Evolutionary conservation across 2,113 vertebrate species (phyloP), one percentile per base, ranked within the genome.

Genomic region (Elaphurus davidianus): DNA sequence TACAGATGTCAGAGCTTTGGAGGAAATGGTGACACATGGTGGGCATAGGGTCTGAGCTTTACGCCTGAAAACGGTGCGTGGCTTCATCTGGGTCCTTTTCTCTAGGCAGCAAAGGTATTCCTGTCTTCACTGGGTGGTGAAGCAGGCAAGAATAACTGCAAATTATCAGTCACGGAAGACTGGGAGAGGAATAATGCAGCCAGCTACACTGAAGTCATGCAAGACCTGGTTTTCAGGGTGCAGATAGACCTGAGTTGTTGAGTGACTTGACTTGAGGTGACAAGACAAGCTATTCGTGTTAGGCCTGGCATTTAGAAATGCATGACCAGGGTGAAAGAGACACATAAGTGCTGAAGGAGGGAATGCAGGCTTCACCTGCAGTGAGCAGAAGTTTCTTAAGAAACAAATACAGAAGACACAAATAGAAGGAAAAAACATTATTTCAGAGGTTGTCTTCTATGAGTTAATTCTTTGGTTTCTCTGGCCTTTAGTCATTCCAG

Each of bases 51-150:
- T 19, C 54, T 27, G 40, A n/a, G 30, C 36, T 36, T 88, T 33
- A 28, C 1, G 1, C 43, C 33, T 50, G 30, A 36, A 11, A 84
- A 57, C 27, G 1, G 14, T 2, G 7, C 0, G 5, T 2, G 13
- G 43, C 33, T 74, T 36, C 1, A 4, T 27, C 21, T 0, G 7
- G 59, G 50, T 33, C 21, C 27, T 87, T 67, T 43, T 28, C 86
- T 92, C 59, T 36, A 47, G 30, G 54, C 27, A 40, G 25, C 12
- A 2, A n/a, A 78, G 25, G 25, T 7, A 11, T 45, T n/a, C 0
- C 27, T 43, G 0, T 74, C 74, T 95, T 36, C 40, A 57, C 0
- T 23, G 50, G 33, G 5, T 74, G 19, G 27, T 0, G 30, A 50
- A 40, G 14, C 45, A 60, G 27, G 59, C 14, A 10, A 15, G 45